These are phyloP conservation scores for Vimba vimba DNA, from an alignment of 2,113 vertebrate species.

Conservation along the genomic window DNA sequence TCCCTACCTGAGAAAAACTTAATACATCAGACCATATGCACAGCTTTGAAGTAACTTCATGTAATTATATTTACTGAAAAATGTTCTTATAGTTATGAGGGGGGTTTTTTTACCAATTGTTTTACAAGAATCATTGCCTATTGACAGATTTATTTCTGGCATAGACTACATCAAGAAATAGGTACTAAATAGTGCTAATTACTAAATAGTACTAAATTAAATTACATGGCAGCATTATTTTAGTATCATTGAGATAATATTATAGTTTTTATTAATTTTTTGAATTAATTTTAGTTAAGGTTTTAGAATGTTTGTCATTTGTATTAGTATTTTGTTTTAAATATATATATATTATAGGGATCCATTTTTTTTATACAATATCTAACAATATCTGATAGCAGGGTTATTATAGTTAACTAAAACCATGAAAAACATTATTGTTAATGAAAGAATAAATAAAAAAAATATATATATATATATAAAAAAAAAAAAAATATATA, in stretches of 20 bases:
- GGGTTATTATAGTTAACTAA: not conserved
- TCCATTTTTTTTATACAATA: too few species aligned
- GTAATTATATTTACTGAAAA: too few species aligned
- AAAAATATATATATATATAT: too few species aligned
- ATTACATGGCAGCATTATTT: not conserved
- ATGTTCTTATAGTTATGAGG: too few species aligned
- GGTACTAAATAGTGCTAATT: not conserved
- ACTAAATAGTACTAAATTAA: not conserved
- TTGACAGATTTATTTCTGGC: not conserved
- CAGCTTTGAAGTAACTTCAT: not conserved
- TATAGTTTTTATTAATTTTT: not conserved
- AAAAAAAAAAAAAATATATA: too few species aligned
- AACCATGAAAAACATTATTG: not conserved
- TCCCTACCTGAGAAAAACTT: not conserved
- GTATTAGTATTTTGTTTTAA: not conserved
- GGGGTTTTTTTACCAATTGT: too few species aligned
- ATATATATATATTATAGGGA: too few species aligned
- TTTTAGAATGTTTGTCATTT: not conserved
- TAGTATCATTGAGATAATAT: not conserved
- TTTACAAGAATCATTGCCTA: not conserved
- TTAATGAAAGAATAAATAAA: too few species aligned
- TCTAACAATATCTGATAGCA: not conserved
- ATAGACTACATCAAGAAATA: not conserved
- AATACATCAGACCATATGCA: not conserved
- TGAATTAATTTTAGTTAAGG: not conserved